Base-by-base conservation (phyloP, 2,113 vertebrate genomes). In the Microtus montanus region DNA sequence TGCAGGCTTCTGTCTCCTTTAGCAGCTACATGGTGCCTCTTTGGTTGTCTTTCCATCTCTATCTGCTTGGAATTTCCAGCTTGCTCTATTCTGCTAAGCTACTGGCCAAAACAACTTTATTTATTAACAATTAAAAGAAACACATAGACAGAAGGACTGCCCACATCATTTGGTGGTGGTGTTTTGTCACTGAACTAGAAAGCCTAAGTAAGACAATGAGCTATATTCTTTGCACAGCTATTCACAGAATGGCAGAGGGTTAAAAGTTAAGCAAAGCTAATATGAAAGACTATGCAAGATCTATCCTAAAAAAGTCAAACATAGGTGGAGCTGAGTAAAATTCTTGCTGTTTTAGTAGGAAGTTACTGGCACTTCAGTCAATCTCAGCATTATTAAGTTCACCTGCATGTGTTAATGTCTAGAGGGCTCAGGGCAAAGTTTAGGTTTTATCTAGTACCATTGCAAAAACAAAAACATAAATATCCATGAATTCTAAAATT, bases 401-500 rank as follows among this genome's bases (percentile, higher is more conserved):
- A 44, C 15, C 30, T 38, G 0, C 47, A 35, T 79, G 49, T 93
- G 63, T 38, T 75, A 85, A 94, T 85, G 4, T 79, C 7, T 82
- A 24, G 24, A 61, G 70, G 22, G 15, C 5, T 74, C 35, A 88
- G 15, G 26, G 38, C 33, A 30, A 22, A 87, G 15, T 1, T 61
- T 28, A 58, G 8, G 58, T 20, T 41, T 88, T 44, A 74, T 24
- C 52, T 26, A 74, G 35, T 3, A 71, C 22, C 47, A 70, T 35
- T 70, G 49, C 4, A 58, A 88, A 88, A 12, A 58, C 26, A 19
- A 33, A 74, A 61, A 30, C 5, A 74, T 33, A 41, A 41, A 88
- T 87, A 2, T 63, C 10, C 71, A 38, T 64, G 82, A 80, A 85
- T 87, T 71, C 13, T 82, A 93, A 92, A 91, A 63, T 95, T 87